Conservation (phyloP, 2,797 vertebrate genomes). For the Pyrrhura leucotis region DNA sequence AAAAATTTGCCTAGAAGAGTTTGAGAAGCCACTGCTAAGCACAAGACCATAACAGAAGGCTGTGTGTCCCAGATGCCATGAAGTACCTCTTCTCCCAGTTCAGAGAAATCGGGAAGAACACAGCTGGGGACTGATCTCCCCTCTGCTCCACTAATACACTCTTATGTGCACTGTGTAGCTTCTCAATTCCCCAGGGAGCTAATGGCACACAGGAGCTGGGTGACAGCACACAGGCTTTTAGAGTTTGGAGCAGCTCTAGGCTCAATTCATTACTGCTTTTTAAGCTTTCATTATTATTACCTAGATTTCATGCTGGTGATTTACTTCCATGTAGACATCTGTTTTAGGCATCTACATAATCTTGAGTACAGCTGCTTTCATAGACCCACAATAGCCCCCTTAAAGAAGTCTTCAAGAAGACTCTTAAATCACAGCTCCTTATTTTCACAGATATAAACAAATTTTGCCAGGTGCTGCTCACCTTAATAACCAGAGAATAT, state of each 20-base stretch:
- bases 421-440: neutral
- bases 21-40: neutral
- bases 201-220: neutral
- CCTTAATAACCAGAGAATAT: neutral
- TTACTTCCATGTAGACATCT: neutral
- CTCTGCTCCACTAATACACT: fast-evolving
- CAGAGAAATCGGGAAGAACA: neutral
- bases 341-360: neutral
- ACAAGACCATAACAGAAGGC: fast-evolving
- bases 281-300: neutral
- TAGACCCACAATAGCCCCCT: neutral
- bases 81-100: neutral
- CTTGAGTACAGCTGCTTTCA: neutral
- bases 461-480: neutral
- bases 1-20: neutral
- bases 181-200: fast-evolving
- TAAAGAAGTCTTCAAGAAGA: neutral
- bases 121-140: too few species aligned
- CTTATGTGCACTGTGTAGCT: fast-evolving
- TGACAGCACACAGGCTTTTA: neutral
- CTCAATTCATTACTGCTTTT: neutral
- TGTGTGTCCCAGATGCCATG: fast-evolving
- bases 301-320: neutral
- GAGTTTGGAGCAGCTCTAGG: neutral
- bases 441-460: neutral